Conservation (phyloP, 2,888 invertebrate species). For the Corbicula japonica region DNA sequence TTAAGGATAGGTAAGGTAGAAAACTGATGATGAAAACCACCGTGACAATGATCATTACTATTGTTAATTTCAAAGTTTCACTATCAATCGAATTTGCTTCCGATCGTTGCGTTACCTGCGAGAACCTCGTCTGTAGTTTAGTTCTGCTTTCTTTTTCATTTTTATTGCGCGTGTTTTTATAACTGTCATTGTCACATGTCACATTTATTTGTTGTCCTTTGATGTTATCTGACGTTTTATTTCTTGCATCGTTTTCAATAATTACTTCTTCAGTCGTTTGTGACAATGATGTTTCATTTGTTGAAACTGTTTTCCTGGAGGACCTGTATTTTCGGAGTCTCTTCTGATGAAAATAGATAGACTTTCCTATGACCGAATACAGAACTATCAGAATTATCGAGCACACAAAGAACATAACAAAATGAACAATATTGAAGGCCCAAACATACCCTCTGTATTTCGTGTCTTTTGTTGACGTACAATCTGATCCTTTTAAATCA, state of each 20-base stretch:
- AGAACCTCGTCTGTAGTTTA: too few species aligned
- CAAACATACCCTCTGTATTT: slow-evolving; percentile 66
- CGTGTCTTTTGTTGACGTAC: slow-evolving; percentile 68
- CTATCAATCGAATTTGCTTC: slow-evolving; percentile 36
- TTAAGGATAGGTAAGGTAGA: slow-evolving; percentile 61
- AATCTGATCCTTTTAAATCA: slow-evolving; percentile 69
- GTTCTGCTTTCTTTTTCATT: too few species aligned
- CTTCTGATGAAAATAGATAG: slow-evolving; percentile 49
- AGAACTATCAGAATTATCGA: slow-evolving; percentile 62
- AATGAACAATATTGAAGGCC: slow-evolving; percentile 69
- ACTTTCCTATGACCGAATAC: slow-evolving; percentile 70
- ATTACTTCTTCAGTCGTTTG: background rate
- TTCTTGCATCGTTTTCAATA: background rate
- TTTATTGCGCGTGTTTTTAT: too few species aligned
- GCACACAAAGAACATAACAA: slow-evolving; percentile 68
- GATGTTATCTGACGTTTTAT: too few species aligned
- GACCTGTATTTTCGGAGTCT: slow-evolving; percentile 3
- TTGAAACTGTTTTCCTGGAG: background rate
- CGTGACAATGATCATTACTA: slow-evolving; percentile 60
- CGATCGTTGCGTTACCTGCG: too few species aligned
- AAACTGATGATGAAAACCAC: slow-evolving; percentile 64
- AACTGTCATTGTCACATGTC: too few species aligned
- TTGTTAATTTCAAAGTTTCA: slow-evolving; percentile 46
- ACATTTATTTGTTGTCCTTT: too few species aligned
- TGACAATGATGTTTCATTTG: slow-evolving; percentile 6